phyloP scores from a whole-genome alignment of 2,888 invertebrate species.

The Anodontia alba region DNA sequence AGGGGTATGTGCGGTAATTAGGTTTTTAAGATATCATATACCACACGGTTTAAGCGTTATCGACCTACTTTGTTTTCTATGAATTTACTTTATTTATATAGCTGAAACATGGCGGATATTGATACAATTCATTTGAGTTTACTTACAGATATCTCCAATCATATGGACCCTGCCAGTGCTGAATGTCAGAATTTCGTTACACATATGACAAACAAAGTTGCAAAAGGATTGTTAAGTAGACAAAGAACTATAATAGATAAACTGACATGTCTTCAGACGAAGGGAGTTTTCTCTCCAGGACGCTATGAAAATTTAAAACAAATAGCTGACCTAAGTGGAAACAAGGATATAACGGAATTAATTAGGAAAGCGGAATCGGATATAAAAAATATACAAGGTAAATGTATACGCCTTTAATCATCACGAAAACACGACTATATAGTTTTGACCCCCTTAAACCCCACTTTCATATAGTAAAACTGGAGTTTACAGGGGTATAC shows the following conservation, averaged over 20 bases:
- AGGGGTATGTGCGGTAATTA: too few species aligned
- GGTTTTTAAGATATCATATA: too few species aligned
- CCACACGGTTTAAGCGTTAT: too few species aligned
- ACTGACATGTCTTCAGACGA: neutral
- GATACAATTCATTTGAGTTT: slow-evolving; percentile 1
- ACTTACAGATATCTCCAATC: neutral
- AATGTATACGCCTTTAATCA: too few species aligned
- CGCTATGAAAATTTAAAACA: neutral
- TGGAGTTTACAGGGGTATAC: too few species aligned
- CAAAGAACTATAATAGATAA: neutral
- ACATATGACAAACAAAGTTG: slow-evolving; percentile 3
- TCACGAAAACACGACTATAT: too few species aligned
- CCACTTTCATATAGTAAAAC: too few species aligned
- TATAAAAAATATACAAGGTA: neutral
- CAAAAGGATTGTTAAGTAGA: slow-evolving; percentile 13
- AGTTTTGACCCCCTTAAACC: too few species aligned
- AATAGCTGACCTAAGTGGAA: neutral
- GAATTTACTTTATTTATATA: too few species aligned
- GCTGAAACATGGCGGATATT: neutral
- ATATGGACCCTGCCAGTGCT: neutral
- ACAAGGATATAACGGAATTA: neutral
- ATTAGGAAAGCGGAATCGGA: neutral
- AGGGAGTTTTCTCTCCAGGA: neutral
- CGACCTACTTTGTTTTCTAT: too few species aligned
- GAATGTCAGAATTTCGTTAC: neutral